Percentiles rank a stretch among this genome's conserved stretches.
Evolutionary conservation across 2,113 vertebrate genomes (phyloP).

Genomic region (Callopanchax toddi): DNA sequence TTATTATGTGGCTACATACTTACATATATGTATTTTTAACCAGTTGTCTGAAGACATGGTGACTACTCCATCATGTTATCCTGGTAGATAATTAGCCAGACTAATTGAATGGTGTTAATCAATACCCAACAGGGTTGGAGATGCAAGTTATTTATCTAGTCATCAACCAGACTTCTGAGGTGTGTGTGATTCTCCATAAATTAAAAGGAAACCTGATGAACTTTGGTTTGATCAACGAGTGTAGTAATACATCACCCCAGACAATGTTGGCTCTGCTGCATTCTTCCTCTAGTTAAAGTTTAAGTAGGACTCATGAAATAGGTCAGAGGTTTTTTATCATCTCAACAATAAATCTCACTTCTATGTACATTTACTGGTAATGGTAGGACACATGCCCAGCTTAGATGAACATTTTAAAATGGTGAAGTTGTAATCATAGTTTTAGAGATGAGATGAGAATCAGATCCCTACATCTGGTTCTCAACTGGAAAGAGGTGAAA

Average conservation of each 20-base stretch:
- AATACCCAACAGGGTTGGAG: slow-evolving; percentile 44
- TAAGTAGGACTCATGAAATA: background rate
- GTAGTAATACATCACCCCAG: slow-evolving; percentile 16
- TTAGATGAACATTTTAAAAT: no score
- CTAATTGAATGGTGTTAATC: slow-evolving; percentile 56
- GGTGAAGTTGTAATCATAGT: no score
- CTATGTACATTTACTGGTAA: no score
- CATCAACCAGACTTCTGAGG: slow-evolving; percentile 7
- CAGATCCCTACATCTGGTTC: no score
- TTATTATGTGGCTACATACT: no score
- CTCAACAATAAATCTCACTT: no score
- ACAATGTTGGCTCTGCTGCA: slow-evolving; percentile 3
- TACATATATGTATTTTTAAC: no score
- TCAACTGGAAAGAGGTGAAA: no score
- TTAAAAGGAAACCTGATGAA: slow-evolving; percentile 21
- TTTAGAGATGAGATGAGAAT: no score
- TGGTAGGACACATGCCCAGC: no score
- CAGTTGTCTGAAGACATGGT: slow-evolving; percentile 30
- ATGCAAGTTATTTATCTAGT: slow-evolving; percentile 37
- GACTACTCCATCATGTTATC: slow-evolving; percentile 25
- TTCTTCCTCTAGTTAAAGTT: no score
- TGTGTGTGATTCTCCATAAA: slow-evolving; percentile 10
- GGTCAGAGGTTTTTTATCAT: no score
- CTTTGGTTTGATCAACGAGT: slow-evolving; percentile 32
- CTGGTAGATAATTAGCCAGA: slow-evolving; percentile 50